phyloP scores from a whole-genome alignment of 1,140 invertebrate species.

The Sycobia sp. region DNA sequence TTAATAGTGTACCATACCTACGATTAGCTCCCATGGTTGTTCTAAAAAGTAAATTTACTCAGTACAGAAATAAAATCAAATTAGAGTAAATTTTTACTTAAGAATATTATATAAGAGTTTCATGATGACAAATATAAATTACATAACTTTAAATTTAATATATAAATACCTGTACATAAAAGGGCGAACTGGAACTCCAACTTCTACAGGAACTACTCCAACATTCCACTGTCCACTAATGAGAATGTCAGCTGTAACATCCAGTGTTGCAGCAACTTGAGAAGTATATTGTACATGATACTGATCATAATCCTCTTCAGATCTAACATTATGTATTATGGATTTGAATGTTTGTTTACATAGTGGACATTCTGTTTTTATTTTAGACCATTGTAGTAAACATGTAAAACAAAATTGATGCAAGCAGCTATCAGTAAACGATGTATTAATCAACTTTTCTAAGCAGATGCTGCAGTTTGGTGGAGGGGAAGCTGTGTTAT shows the following conservation, averaged over 20 bases:
- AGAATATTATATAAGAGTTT: background rate
- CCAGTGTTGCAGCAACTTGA: conserved; percentile 34
- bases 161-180: conserved; percentile 43
- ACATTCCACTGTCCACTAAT: conserved; percentile 22
- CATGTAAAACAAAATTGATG: conserved; percentile 95
- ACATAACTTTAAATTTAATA: background rate
- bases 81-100: too few relatives aligned
- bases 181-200: conserved; percentile 28
- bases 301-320: conserved; percentile 85
- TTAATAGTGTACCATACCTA: conserved; percentile 40
- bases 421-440: conserved; percentile 88
- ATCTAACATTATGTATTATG: conserved; percentile 90
- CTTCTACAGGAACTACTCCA: background rate
- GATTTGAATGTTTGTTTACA: conserved; percentile 90
- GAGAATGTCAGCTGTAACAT: conserved; percentile 34
- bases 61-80: too few relatives aligned
- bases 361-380: conserved; percentile 91
- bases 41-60: conserved; percentile 35
- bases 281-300: conserved; percentile 67
- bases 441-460: conserved; percentile 83
- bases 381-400: conserved; percentile 92
- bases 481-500: conserved; percentile 70
- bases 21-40: conserved; percentile 48
- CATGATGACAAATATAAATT: too few relatives aligned
- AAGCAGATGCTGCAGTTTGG: conserved; percentile 92